Conservation (phyloP, 53 echinoderm and acorn worm genomes). For the Zoroaster sp. region DNA sequence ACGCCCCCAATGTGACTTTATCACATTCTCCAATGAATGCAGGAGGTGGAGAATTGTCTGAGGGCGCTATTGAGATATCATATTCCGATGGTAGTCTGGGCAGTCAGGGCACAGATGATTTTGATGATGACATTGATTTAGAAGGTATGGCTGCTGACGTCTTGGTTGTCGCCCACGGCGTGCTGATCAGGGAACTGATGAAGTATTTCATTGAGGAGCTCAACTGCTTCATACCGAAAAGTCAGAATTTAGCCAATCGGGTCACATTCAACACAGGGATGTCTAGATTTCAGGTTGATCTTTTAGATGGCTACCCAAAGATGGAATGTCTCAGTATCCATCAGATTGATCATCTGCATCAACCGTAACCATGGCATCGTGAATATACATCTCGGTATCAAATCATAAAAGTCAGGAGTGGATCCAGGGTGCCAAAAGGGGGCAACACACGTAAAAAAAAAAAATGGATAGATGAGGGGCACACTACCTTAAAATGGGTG, state of each 20-base stretch:
- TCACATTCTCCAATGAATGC: slow-evolving; percentile 10
- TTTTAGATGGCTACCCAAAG: slow-evolving; percentile 58
- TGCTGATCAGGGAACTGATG: slow-evolving; percentile 59
- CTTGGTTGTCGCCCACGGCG: slow-evolving; percentile 66
- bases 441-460: too few species aligned
- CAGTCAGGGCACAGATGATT: slow-evolving; percentile 50
- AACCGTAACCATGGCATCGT: background rate
- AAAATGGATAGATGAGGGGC: too few species aligned
- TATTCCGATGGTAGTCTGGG: slow-evolving; percentile 41
- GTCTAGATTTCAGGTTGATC: slow-evolving; percentile 59
- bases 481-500: too few species aligned
- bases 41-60: background rate
- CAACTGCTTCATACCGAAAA: slow-evolving; percentile 59
- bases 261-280: slow-evolving; percentile 71
- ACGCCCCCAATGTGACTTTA: slow-evolving; percentile 52
- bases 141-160: slow-evolving; percentile 43
- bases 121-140: slow-evolving; percentile 21
- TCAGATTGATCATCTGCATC: slow-evolving; percentile 62
- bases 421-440: too few species aligned
- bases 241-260: slow-evolving; percentile 47
- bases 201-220: slow-evolving; percentile 64
- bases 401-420: background rate
- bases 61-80: slow-evolving; percentile 42
- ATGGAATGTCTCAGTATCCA: slow-evolving; percentile 62
- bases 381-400: background rate